Base-by-base conservation (phyloP, 2,797 vertebrate genomes). In the Emydoidea blandingii region DNA sequence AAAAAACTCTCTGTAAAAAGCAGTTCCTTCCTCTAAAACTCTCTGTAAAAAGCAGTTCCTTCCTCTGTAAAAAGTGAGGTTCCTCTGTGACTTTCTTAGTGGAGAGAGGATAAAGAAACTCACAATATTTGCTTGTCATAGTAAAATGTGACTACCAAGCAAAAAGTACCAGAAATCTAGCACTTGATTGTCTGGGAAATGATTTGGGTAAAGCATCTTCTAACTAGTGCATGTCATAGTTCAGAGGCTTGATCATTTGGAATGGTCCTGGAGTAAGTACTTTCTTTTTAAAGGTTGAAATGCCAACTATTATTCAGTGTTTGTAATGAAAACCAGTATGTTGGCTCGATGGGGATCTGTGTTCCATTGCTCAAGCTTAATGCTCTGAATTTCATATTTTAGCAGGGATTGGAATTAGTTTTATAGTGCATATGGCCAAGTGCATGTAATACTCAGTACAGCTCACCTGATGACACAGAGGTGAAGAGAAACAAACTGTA, bases 171-270 rank as follows among this genome's bases (percentile, higher is more conserved):
- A 23, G 83, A 78, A 47, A 0, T 80, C 56, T 65, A 27, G 4
- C 44, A 2, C 12, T 83, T 21, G 15, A 50, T 53, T 84, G 31
- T 37, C 0, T 2, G 23, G 37, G 52, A 8, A 47, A 9, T 54
- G 15, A 27, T 49, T 86, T 62, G 79, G 57, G 74, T 76, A 52
- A 49, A 85, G 37, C 16, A 44, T 12, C 9, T 15, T 53, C 41
- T 47, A 37, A 12, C 8, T 11, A 41, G 4, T n/a, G 18, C 2
- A 0, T 50, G 3, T 86, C 47, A 14, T n/a, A n/a, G 37, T 47
- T 91, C 49, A 81, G 85, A 68, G 83, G 27, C 49, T n/a, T 37
- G 85, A 78, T 53, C 7, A 8, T 47, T 78, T 78, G 7, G 23
- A 21, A 54, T 44, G 12, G 1, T 78, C 74, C 31, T 57, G 59